Percentiles rank a stretch among this genome's conserved stretches.
phyloP scores from a whole-genome alignment of 2,797 vertebrate species.

The Xenops minutus region DNA sequence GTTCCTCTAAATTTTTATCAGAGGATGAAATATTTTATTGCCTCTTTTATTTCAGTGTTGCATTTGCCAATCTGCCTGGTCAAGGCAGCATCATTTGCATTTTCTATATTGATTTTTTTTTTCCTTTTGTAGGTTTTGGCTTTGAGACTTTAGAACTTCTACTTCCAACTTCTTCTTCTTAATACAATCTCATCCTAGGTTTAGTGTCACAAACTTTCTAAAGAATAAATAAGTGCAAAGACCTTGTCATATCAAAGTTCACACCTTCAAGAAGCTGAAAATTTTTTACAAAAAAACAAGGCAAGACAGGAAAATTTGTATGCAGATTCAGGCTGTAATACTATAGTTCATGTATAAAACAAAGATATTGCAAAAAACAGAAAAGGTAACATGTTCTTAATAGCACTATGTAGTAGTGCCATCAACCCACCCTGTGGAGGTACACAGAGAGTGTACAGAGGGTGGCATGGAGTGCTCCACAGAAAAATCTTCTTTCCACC shows the following conservation, averaged over 20 bases:
- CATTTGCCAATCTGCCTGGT: conserved; percentile 1
- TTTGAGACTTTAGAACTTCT: neutral
- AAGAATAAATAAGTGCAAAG: conserved; percentile 5
- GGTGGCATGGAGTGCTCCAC: fast-evolving
- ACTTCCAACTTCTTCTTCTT: neutral
- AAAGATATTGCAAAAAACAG: neutral
- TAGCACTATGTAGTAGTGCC: neutral
- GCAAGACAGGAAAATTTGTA: neutral
- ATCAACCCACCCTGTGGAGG: neutral
- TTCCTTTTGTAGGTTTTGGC: conserved; percentile 33
- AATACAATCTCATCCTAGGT: neutral
- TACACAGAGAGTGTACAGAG: neutral
- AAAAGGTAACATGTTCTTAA: neutral
- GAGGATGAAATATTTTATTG: conserved; percentile 17
- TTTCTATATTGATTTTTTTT: neutral
- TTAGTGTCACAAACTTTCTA: neutral
- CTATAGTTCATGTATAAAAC: neutral
- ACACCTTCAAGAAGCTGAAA: neutral
- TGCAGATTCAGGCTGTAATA: neutral
- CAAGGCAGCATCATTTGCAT: neutral
- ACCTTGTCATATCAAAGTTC: neutral
- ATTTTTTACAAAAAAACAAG: neutral
- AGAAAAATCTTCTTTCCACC: neutral
- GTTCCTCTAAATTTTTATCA: conserved; percentile 53
- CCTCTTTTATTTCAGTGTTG: conserved; percentile 29